These are phyloP conservation scores for Conger conger DNA, from an alignment of 2,113 vertebrate genomes.

Conservation along the genomic window DNA sequence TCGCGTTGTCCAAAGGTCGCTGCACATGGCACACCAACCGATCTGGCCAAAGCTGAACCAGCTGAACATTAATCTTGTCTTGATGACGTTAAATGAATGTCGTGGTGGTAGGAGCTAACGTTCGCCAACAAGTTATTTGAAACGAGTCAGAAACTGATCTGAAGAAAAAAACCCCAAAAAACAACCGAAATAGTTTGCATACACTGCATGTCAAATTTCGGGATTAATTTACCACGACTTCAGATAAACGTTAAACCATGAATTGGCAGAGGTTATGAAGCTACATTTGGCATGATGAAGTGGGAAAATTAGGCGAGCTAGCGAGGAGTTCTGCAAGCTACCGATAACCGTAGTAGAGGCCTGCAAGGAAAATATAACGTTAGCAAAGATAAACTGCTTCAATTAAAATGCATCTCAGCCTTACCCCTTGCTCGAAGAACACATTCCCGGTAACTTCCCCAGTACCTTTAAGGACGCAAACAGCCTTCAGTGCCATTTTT, in stretches of 20 bases:
- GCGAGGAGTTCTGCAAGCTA: background rate
- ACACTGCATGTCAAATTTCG: background rate
- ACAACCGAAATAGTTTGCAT: background rate
- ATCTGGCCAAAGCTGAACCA: background rate
- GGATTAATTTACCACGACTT: background rate
- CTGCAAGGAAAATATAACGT: constrained; percentile 23
- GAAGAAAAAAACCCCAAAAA: no score
- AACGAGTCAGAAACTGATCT: no score
- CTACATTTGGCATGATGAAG: background rate
- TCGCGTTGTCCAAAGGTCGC: background rate
- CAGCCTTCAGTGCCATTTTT: constrained; percentile 63
- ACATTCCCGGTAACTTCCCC: constrained; percentile 63
- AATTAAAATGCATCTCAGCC: background rate
- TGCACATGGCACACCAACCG: background rate
- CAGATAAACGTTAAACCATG: background rate
- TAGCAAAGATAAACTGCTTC: background rate
- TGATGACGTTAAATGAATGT: no score
- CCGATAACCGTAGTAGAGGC: background rate
- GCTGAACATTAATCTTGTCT: no score
- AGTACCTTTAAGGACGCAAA: constrained; percentile 70
- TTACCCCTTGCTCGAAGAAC: constrained; percentile 69
- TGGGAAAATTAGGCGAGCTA: background rate
- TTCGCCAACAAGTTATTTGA: no score
- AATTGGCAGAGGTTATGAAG: background rate
- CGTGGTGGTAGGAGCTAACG: no score